These are phyloP conservation scores for Nyctibius bracteatus DNA, from an alignment of 2,113 vertebrate genomes.

Conservation along the genomic window DNA sequence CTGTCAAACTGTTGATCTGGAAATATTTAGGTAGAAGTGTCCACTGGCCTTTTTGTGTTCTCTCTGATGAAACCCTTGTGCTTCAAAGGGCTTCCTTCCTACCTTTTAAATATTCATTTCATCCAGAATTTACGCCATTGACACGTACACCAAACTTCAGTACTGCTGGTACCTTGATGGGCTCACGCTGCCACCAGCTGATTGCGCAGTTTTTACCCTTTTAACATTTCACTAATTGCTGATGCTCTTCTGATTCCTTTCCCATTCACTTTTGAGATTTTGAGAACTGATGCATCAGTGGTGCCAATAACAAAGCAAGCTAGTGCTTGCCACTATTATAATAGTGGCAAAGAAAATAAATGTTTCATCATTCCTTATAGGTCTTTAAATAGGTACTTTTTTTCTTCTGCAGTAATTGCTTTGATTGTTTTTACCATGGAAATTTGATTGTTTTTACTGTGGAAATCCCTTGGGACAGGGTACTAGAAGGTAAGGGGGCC, in stretches of 20 bases:
- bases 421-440: not conserved
- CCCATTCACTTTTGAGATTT: not conserved
- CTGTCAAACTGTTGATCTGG: not conserved
- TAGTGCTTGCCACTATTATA: no score
- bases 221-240: not conserved
- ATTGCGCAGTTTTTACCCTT: not conserved
- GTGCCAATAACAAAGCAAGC: not conserved
- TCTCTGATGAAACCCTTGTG: not conserved
- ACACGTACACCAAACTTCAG: not conserved
- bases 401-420: not conserved
- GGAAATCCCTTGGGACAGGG: no score
- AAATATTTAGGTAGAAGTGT: not conserved
- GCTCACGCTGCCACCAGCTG: not conserved
- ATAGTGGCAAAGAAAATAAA: not conserved
- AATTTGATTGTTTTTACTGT: no score
- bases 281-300: not conserved
- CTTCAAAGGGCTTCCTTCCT: slow-evolving; percentile 9
- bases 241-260: not conserved
- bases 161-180: not conserved
- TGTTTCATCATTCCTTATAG: not conserved
- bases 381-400: not conserved
- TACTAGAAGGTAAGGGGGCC: no score
- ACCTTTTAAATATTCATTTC: slow-evolving; percentile 27
- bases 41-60: not conserved
- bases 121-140: slow-evolving; percentile 14